Conservation (phyloP, 2,797 vertebrate species). For the Bradypus variegatus region DNA sequence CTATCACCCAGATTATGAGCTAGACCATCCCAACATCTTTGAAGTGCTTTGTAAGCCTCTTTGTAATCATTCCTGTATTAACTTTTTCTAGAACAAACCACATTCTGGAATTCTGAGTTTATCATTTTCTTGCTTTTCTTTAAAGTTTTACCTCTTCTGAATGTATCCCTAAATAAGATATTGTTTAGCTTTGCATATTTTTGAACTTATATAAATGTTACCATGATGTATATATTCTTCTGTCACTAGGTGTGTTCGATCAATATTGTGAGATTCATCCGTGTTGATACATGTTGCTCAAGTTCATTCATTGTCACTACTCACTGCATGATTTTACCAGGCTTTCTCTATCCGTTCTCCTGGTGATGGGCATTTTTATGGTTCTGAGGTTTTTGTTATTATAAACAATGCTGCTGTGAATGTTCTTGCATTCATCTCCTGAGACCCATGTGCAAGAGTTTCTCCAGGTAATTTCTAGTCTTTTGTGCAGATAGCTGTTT, state of each 20-base stretch:
- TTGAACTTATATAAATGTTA: slow-evolving; percentile 3
- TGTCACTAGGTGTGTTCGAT: not conserved
- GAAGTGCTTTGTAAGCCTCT: not conserved
- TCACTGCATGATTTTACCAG: too few species aligned
- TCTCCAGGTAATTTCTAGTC: not conserved
- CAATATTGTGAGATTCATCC: not conserved
- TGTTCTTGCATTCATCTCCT: not conserved
- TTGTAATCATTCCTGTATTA: not conserved
- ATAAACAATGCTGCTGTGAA: not conserved
- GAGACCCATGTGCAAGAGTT: not conserved
- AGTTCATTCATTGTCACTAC: not conserved
- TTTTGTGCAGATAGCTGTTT: not conserved
- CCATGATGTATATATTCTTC: not conserved
- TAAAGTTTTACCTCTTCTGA: not conserved
- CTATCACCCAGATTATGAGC: not conserved
- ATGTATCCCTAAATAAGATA: not conserved
- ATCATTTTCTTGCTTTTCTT: not conserved
- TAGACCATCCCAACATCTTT: not conserved
- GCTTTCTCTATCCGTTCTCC: not conserved
- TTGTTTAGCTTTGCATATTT: not conserved
- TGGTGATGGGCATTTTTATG: not conserved
- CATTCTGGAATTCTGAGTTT: not conserved
- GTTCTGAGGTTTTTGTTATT: not conserved
- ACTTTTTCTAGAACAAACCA: not conserved
- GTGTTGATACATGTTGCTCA: not conserved